These are phyloP conservation scores for Sander vitreus DNA, from an alignment of 2,113 vertebrate genomes.

Conservation along the genomic window DNA sequence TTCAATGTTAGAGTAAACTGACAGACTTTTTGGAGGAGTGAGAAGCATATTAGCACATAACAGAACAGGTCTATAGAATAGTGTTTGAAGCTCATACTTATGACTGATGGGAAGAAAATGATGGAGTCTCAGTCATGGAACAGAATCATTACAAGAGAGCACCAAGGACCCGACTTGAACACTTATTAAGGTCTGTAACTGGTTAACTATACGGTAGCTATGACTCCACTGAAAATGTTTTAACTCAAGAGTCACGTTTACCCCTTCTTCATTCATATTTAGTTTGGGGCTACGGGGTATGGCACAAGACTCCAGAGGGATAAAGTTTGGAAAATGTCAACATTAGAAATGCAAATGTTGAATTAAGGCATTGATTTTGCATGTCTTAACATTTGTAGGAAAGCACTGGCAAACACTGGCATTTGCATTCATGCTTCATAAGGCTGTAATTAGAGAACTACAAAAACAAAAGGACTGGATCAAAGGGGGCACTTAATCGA, in stretches of 20 bases:
- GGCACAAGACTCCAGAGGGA: slow-evolving; percentile 50
- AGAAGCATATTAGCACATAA: neutral
- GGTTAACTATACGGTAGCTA: neutral
- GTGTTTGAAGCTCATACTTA: neutral
- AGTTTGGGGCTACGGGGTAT: slow-evolving; percentile 39
- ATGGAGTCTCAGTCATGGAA: neutral
- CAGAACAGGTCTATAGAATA: neutral
- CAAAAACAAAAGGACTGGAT: slow-evolving; percentile 47
- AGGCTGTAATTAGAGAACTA: slow-evolving; percentile 57
- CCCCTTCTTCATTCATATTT: slow-evolving; percentile 41
- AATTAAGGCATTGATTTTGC: slow-evolving; percentile 78
- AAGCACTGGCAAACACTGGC: slow-evolving; percentile 58
- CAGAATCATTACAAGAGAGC: neutral
- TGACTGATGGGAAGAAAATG: slow-evolving; percentile 15
- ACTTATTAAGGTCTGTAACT: neutral
- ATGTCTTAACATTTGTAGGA: slow-evolving; percentile 78
- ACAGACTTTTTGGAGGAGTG: neutral
- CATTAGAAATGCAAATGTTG: slow-evolving; percentile 82
- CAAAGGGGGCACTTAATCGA: slow-evolving; percentile 46
- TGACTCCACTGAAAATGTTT: slow-evolving; percentile 9
- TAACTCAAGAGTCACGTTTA: slow-evolving; percentile 15
- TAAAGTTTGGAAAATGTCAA: slow-evolving; percentile 71
- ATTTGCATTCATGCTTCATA: slow-evolving; percentile 55
- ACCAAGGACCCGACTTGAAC: slow-evolving; percentile 8
- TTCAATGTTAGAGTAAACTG: neutral